A percentile compares a stretch with the other conserved stretches of the same genome.
Evolutionary conservation across 2,797 vertebrate genomes (phyloP).

Genomic region (Threskiornis aethiopicus): DNA sequence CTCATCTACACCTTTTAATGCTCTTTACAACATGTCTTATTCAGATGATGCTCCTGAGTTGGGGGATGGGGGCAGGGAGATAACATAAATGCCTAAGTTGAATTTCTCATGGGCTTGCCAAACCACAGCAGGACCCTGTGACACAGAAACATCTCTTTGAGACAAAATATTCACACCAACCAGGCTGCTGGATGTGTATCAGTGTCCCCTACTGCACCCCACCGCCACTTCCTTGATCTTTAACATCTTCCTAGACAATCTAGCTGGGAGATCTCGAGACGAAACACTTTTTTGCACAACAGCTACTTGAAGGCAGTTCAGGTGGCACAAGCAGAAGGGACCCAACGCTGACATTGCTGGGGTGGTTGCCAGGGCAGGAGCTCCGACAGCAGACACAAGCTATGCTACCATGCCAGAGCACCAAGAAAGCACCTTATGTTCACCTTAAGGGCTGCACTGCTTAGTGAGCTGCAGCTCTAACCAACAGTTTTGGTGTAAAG

Average conservation of each 20-base stretch:
- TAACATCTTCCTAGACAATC: background rate
- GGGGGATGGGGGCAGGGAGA: background rate
- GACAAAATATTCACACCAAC: background rate
- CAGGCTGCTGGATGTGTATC: background rate
- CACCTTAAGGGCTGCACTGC: background rate
- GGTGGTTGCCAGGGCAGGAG: background rate
- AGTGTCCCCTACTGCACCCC: background rate
- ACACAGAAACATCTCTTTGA: background rate
- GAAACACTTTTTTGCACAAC: background rate
- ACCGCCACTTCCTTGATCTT: background rate
- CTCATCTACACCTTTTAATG: background rate
- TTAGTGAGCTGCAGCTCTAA: background rate
- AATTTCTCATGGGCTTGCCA: background rate
- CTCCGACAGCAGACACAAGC: background rate
- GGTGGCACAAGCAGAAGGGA: background rate
- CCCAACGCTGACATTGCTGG: background rate
- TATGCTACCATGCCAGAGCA: background rate
- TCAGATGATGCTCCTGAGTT: background rate
- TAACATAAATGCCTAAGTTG: background rate
- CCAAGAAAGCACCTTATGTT: too few relatives aligned
- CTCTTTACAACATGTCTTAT: background rate
- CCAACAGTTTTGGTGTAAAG: too few relatives aligned
- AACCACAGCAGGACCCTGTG: background rate
- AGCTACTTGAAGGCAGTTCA: background rate
- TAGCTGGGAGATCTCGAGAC: background rate